Evolutionary conservation across 2,113 vertebrate species (phyloP), one percentile per base, ranked within the genome.

Genomic region (Danio rerio): DNA sequence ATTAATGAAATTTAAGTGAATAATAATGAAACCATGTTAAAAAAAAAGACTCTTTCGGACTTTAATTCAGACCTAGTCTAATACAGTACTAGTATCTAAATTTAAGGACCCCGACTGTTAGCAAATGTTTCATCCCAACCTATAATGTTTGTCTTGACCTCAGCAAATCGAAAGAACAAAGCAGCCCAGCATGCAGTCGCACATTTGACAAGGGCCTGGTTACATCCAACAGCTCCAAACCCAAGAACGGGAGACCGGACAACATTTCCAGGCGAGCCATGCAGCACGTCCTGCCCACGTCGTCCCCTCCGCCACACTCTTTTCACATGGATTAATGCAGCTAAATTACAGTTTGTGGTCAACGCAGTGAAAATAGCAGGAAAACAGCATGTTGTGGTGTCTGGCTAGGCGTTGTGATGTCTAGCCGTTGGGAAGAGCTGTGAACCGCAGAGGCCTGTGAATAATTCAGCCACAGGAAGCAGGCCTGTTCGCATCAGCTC

Each of bases 331-430:
- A 83, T 70, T 82, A 80, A 83, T 74, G 81, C 81, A 45, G 81
- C 83, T 90, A 84, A 88, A 88, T 90, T 88, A 84, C 83, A 85
- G 89, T 83, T 81, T 16, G 12, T 71, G 80, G 81, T 87, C 83
- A 86, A 84, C 43, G 69, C 75, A 72, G 76, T 86, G 78, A 87
- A 89, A 85, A 84, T 83, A 85, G 73, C 72, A 21, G 70, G 56
- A 83, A 84, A 88, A 87, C 85, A 83, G 58, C 82, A 77, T 65
- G 55, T 85, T 81, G 76, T 87, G 87, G 90, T 87, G 90, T 89
- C 89, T 90, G 87, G 85, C 82, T 66, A 53, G 5, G 87, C 49
- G 63, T 85, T 89, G 88, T 88, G 90, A 86, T 88, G 85, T 81
- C 0, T 70, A 81, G 88, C 88, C 87, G 86, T 81, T 7, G 66